These are phyloP conservation scores for Bufotes viridis DNA, from an alignment of 2,797 vertebrate genomes.

Conservation along the genomic window DNA sequence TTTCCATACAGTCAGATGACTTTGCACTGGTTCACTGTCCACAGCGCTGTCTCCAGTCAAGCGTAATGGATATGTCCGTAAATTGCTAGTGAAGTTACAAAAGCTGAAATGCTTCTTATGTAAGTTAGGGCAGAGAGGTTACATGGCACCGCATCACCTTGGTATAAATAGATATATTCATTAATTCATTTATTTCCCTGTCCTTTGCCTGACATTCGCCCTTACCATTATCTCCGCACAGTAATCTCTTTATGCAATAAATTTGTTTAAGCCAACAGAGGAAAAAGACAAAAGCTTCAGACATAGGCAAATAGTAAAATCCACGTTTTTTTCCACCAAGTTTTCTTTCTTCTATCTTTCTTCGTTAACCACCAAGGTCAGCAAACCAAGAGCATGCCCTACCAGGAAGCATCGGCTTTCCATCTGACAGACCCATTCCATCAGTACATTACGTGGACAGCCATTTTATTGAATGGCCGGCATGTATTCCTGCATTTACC, in stretches of 20 bases:
- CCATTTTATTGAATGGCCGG: too few relatives aligned
- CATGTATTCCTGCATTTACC: too few relatives aligned
- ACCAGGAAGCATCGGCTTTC: too few relatives aligned
- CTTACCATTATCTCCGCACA: slow-evolving; percentile 1
- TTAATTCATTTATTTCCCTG: slow-evolving; percentile 37
- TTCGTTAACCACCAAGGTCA: too few relatives aligned
- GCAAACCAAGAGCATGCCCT: too few relatives aligned
- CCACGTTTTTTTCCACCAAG: background rate
- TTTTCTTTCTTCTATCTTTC: background rate
- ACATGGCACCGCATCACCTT: slow-evolving; percentile 8
- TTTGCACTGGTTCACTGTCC: slow-evolving; percentile 25
- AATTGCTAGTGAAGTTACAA: slow-evolving; percentile 39
- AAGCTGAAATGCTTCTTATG: slow-evolving; percentile 31
- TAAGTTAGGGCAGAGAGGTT: slow-evolving; percentile 18
- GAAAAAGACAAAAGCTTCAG: background rate
- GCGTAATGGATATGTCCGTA: slow-evolving; percentile 38
- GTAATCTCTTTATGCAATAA: slow-evolving; percentile 24
- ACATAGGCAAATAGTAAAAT: background rate
- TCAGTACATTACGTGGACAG: too few relatives aligned
- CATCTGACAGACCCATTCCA: too few relatives aligned
- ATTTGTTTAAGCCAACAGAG: background rate
- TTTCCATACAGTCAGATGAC: slow-evolving; percentile 25
- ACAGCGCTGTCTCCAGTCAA: slow-evolving; percentile 11
- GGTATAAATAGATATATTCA: slow-evolving; percentile 46
- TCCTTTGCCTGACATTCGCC: slow-evolving; percentile 41